Conservation (phyloP, 2,888 invertebrate genomes). For the Tiliacea aurago region DNA sequence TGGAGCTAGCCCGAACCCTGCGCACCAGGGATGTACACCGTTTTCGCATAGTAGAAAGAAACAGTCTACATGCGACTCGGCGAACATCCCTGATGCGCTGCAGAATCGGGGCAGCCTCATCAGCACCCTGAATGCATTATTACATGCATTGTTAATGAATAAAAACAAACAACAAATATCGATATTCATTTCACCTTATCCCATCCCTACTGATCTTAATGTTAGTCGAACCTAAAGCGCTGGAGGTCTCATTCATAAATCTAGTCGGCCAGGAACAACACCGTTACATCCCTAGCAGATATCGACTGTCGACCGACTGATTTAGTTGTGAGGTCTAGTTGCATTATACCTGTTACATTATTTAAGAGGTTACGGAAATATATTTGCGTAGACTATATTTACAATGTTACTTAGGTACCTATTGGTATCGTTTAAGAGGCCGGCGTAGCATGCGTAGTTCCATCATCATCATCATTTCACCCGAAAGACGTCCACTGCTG, state of each 20-base stretch:
- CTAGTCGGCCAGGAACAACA: conserved; percentile 75
- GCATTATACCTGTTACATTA: conserved; percentile 60
- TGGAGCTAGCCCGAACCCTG: no score
- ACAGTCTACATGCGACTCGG: no score
- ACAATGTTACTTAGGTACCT: not conserved
- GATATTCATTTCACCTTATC: conserved; percentile 13
- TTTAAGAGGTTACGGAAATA: conserved; percentile 56
- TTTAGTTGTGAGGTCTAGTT: conserved; percentile 72
- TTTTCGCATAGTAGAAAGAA: no score
- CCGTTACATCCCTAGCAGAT: conserved; percentile 83
- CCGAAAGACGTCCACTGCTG: no score
- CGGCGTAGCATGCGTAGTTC: no score
- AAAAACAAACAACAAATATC: conserved; percentile 4
- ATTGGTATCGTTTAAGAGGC: not conserved
- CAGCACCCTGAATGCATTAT: no score
- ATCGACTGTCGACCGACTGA: conserved; percentile 80
- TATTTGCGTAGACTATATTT: conserved; percentile 43
- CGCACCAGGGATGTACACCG: no score
- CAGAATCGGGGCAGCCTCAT: no score
- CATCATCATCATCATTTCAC: no score
- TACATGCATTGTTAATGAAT: no score
- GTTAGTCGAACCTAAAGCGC: conserved; percentile 79
- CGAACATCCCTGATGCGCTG: no score
- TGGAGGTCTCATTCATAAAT: conserved; percentile 85
- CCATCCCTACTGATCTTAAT: conserved; percentile 71